A percentile compares a stretch with the other conserved stretches of the same genome.
Evolutionary conservation across 1,140 invertebrate genomes (phyloP).

Genomic region (Drosophila neocordata): DNA sequence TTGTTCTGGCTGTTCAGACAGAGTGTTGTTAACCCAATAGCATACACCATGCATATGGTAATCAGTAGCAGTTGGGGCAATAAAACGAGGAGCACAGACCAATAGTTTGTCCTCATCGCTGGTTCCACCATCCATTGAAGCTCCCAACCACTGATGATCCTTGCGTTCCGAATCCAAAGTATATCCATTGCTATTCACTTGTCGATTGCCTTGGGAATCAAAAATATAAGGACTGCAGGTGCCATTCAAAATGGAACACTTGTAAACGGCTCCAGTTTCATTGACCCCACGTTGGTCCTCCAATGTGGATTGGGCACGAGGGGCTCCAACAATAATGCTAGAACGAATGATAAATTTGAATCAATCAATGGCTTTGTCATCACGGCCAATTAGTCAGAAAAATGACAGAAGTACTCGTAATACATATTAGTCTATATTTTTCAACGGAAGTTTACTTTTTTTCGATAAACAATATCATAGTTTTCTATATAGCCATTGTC

Average conservation of each 20-base stretch:
- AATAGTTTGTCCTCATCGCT: slow-evolving; percentile 70
- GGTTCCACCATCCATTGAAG: slow-evolving; percentile 75
- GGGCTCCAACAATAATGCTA: slow-evolving; percentile 79
- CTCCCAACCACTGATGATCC: slow-evolving; percentile 78
- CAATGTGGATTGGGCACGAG: slow-evolving; percentile 76
- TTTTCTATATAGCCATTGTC: neutral
- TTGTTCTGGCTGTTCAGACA: slow-evolving; percentile 52
- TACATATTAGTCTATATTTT: slow-evolving; percentile 3
- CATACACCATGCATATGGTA: slow-evolving; percentile 83
- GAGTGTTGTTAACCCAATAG: slow-evolving; percentile 79
- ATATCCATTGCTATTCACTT: slow-evolving; percentile 44
- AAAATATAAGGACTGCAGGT: slow-evolving; percentile 70
- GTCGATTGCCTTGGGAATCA: slow-evolving; percentile 56
- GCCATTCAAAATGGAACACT: slow-evolving; percentile 53
- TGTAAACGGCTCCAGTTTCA: slow-evolving; percentile 79
- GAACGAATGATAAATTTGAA: neutral
- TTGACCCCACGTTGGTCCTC: slow-evolving; percentile 71
- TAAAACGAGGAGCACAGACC: slow-evolving; percentile 75
- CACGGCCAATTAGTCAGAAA: neutral
- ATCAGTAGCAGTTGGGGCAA: slow-evolving; percentile 56
- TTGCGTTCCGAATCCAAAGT: slow-evolving; percentile 65
- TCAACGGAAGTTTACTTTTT: neutral
- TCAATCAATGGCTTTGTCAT: slow-evolving; percentile 9
- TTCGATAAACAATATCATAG: neutral
- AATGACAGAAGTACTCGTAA: neutral